A percentile compares a stretch with the other conserved stretches of the same genome.
Conservation (phyloP, 2,888 invertebrate genomes). For the Lasioglossum calceatum region DNA sequence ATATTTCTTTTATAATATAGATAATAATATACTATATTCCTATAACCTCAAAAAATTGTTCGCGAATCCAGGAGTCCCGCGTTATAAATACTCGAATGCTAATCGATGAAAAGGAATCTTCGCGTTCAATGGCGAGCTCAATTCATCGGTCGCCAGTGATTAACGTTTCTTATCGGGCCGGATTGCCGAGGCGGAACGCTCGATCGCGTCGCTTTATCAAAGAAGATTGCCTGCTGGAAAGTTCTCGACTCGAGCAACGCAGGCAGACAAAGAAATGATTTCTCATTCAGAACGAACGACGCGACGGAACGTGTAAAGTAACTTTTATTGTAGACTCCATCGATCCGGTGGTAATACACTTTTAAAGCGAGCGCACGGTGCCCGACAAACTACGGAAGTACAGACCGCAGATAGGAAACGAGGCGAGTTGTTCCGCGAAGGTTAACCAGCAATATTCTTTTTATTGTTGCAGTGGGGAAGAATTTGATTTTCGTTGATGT, state of each 20-base stretch:
- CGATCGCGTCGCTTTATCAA: neutral
- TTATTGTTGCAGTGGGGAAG: neutral
- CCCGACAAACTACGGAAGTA: neutral
- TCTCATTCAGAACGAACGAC: neutral
- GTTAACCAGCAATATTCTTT: neutral
- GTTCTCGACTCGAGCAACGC: neutral
- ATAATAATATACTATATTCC: too few relatives aligned
- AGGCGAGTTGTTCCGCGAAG: neutral
- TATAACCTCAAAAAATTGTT: too few relatives aligned
- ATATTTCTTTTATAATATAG: too few relatives aligned
- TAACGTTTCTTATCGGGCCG: conserved; percentile 1
- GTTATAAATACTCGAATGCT: conserved; percentile 30
- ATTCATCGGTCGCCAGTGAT: conserved; percentile 1
- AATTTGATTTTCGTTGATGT: neutral
- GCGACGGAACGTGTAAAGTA: neutral
- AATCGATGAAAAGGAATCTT: conserved; percentile 27
- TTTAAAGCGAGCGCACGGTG: neutral
- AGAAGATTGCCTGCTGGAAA: neutral
- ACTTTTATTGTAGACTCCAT: conserved; percentile 10
- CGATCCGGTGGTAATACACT: neutral
- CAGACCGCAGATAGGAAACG: neutral
- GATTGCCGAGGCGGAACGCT: neutral
- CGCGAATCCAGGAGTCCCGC: neutral
- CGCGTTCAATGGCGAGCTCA: neutral
- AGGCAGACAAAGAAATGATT: conserved; percentile 5